Conservation (phyloP, 2,797 vertebrate genomes). For the Discoglossus pictus region DNA sequence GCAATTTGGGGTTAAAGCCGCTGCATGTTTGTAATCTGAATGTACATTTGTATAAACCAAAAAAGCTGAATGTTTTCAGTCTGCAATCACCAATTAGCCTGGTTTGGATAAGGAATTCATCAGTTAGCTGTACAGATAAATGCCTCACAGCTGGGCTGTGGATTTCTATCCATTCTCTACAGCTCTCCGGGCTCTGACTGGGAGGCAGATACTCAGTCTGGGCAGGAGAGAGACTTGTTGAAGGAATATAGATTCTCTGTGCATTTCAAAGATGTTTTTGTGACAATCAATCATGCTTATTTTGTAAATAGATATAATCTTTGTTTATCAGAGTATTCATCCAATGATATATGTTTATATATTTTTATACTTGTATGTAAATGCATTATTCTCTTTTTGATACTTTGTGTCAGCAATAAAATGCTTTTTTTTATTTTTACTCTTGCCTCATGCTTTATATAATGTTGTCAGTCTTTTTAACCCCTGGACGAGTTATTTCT, state of each 20-base stretch:
- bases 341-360: slow-evolving; percentile 46
- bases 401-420: slow-evolving; percentile 48
- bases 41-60: slow-evolving; percentile 28
- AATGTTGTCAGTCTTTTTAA: slow-evolving; percentile 22
- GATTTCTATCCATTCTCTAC: too few species aligned
- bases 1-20: slow-evolving; percentile 6
- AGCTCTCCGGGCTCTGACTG: too few species aligned
- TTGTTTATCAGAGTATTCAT: slow-evolving; percentile 43
- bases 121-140: slow-evolving; percentile 21
- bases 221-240: too few species aligned
- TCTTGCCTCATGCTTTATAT: slow-evolving; percentile 28
- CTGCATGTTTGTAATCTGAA: slow-evolving; percentile 18
- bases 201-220: too few species aligned
- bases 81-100: slow-evolving; percentile 19
- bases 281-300: background rate
- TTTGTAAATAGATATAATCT: slow-evolving; percentile 45
- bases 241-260: slow-evolving; percentile 8
- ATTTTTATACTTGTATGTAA: slow-evolving; percentile 49
- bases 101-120: slow-evolving; percentile 28
- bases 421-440: slow-evolving; percentile 42
- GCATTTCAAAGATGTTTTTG: background rate
- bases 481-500: background rate
- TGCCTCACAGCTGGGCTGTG: too few species aligned
- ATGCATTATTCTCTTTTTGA: slow-evolving; percentile 42
- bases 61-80: slow-evolving; percentile 42